Percentiles rank a stretch among this genome's conserved stretches.
Evolutionary conservation across 2,888 invertebrate genomes (phyloP).

Genomic region (Hydropsyche betteni): DNA sequence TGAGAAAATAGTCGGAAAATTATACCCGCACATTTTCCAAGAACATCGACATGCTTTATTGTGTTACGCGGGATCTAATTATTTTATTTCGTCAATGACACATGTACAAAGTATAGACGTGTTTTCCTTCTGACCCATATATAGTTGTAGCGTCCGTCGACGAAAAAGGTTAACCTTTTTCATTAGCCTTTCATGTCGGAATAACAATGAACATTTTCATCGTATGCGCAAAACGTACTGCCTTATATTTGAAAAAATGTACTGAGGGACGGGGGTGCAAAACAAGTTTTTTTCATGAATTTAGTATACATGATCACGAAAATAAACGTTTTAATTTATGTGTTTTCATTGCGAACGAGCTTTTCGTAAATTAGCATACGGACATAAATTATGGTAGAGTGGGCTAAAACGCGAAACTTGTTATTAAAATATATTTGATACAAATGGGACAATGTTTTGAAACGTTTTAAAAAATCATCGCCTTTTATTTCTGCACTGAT

Average conservation of each 20-base stretch:
- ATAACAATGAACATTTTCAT: slow-evolving; percentile 30
- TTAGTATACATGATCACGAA: slow-evolving; percentile 29
- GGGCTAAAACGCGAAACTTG: slow-evolving; percentile 6
- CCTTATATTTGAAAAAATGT: not conserved
- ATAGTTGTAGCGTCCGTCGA: not conserved
- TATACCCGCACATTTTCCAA: too few relatives aligned
- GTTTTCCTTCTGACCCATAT: too few relatives aligned
- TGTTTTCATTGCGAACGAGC: slow-evolving; percentile 19
- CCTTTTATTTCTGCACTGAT: not conserved
- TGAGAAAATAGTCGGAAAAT: too few relatives aligned
- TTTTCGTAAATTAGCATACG: slow-evolving; percentile 19
- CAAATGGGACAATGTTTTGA: not conserved
- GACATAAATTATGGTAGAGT: slow-evolving; percentile 16
- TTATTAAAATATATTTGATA: too few relatives aligned
- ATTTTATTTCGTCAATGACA: too few relatives aligned
- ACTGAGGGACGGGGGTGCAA: not conserved
- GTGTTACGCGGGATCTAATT: too few relatives aligned
- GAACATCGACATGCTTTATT: too few relatives aligned
- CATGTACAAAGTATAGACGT: too few relatives aligned
- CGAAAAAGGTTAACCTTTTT: slow-evolving; percentile 30
- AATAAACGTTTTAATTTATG: slow-evolving; percentile 33
- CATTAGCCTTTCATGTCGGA: slow-evolving; percentile 23
- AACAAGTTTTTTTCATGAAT: slow-evolving; percentile 14
- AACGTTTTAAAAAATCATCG: slow-evolving; percentile 10
- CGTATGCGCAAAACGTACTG: slow-evolving; percentile 2